Conservation (phyloP, 2,888 invertebrate genomes). For the Myopa tessellatipennis region DNA sequence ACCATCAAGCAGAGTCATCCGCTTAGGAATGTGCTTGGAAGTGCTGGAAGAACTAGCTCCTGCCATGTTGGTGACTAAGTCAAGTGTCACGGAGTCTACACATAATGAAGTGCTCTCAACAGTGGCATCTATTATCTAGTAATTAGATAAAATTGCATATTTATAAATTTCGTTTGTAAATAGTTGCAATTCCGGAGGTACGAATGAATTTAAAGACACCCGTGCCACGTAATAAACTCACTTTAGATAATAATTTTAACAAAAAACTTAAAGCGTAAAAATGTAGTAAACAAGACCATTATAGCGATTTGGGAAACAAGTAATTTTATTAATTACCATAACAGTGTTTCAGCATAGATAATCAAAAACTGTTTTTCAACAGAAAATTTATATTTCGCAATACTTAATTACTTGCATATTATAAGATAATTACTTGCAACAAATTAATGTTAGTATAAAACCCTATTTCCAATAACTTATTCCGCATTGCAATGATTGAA, state of each 20-base stretch:
- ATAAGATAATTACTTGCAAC: too few relatives aligned
- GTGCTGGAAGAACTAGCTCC: background rate
- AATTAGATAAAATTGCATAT: constrained; percentile 3
- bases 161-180: background rate
- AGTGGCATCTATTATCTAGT: background rate
- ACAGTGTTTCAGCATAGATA: too few relatives aligned
- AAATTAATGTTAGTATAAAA: too few relatives aligned
- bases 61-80: background rate
- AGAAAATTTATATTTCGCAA: too few relatives aligned
- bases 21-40: background rate
- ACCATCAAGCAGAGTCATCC: constrained; percentile 39
- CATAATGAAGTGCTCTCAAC: constrained; percentile 4
- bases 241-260: background rate
- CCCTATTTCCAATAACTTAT: too few relatives aligned
- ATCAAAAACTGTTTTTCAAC: too few relatives aligned
- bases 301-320: too few relatives aligned
- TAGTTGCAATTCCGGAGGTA: background rate
- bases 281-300: too few relatives aligned
- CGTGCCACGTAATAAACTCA: background rate
- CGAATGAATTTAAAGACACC: background rate
- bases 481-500: too few relatives aligned
- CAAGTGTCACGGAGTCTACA: background rate
- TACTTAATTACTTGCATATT: too few relatives aligned
- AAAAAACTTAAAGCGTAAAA: too few relatives aligned
- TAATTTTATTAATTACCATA: too few relatives aligned